These are phyloP conservation scores for Leucophenga montana DNA, from an alignment of 2,888 invertebrate genomes.

Conservation along the genomic window DNA sequence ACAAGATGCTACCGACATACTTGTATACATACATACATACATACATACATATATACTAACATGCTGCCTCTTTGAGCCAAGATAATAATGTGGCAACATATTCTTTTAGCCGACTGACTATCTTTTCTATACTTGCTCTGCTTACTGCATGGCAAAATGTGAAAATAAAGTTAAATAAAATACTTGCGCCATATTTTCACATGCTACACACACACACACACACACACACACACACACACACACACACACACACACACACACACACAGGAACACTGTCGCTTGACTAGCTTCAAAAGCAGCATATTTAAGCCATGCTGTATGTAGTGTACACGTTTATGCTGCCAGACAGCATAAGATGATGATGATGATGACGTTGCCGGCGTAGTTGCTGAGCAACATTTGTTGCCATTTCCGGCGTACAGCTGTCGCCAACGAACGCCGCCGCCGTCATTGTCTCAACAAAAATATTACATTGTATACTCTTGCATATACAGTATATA, in stretches of 20 bases:
- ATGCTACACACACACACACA: too few relatives aligned
- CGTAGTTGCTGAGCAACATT: slow-evolving; percentile 1
- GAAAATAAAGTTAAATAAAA: slow-evolving; percentile 29
- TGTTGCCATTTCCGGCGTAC: slow-evolving; percentile 9
- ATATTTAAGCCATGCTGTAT: too few relatives aligned
- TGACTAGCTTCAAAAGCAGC: too few relatives aligned
- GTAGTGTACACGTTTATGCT: too few relatives aligned
- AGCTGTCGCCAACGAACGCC: slow-evolving; percentile 9
- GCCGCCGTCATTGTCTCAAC: neutral
- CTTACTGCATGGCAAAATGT: slow-evolving; percentile 28
- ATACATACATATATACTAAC: neutral
- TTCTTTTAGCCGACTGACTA: slow-evolving; percentile 42
- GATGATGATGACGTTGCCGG: too few relatives aligned
- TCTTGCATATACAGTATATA: slow-evolving; percentile 55
- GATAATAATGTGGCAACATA: slow-evolving; percentile 66
- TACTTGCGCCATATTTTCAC: slow-evolving; percentile 2
- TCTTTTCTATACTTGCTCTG: neutral
- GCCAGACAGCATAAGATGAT: too few relatives aligned
- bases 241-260: too few relatives aligned
- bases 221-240: too few relatives aligned
- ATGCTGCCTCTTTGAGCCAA: slow-evolving; percentile 32
- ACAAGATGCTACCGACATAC: neutral
- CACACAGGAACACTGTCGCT: too few relatives aligned
- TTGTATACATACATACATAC: too few relatives aligned
- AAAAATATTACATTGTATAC: slow-evolving; percentile 33